These are phyloP conservation scores for Hypsopygia costalis DNA, from an alignment of 2,888 invertebrate genomes.

Conservation along the genomic window DNA sequence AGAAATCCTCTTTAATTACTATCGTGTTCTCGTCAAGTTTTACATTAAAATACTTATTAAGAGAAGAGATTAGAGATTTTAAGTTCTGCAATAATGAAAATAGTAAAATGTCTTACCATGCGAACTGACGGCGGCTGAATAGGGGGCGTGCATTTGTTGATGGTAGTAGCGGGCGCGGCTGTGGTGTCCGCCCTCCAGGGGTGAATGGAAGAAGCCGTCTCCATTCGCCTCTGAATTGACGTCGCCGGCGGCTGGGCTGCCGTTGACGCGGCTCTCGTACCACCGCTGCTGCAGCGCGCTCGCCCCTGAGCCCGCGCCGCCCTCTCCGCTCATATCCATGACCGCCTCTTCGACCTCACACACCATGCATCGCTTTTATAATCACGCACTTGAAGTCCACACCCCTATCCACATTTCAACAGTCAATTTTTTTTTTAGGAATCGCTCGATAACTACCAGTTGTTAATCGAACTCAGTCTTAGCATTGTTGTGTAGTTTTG, in stretches of 20 bases:
- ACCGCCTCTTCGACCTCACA: constrained; percentile 70
- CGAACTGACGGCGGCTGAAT: constrained; percentile 75
- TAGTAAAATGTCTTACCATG: constrained; percentile 58
- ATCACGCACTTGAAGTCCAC: constrained; percentile 71
- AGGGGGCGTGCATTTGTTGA: constrained; percentile 79
- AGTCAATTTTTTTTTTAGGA: constrained; percentile 31
- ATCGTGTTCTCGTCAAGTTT: constrained; percentile 20
- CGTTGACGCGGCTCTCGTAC: constrained; percentile 79
- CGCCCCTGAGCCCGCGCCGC: constrained; percentile 58
- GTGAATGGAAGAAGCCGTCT: constrained; percentile 79
- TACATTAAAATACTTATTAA: constrained; percentile 1
- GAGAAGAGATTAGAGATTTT: neutral
- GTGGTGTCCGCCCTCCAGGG: constrained; percentile 76
- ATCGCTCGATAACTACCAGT: constrained; percentile 35
- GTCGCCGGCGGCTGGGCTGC: constrained; percentile 73
- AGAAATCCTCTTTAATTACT: constrained; percentile 41
- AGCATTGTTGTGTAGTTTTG: constrained; percentile 31
- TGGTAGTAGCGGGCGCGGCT: constrained; percentile 79
- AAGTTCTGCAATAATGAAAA: constrained; percentile 1
- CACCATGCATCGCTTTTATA: constrained; percentile 78
- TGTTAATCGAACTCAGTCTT: constrained; percentile 40
- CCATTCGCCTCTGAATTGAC: constrained; percentile 74
- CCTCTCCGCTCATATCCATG: constrained; percentile 78
- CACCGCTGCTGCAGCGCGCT: constrained; percentile 76
- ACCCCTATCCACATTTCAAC: constrained; percentile 67